phyloP scores from a whole-genome alignment of 53 echinoderm and acorn worm genomes.

The Holothuria leucospilota region DNA sequence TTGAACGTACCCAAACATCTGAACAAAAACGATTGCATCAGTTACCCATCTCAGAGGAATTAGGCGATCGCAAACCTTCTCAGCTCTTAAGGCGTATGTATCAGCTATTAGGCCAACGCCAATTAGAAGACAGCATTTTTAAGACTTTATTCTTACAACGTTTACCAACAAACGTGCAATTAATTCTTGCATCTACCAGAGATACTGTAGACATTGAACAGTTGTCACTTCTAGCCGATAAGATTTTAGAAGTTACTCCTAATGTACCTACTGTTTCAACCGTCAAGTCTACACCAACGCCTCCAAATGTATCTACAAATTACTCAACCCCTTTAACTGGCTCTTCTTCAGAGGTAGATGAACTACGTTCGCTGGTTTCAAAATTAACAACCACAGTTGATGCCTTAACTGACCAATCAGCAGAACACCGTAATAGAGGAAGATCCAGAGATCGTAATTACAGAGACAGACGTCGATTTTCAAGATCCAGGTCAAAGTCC shows the following conservation, averaged over 20 bases:
- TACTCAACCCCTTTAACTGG: background rate
- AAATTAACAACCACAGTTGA: background rate
- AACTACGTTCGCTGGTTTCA: background rate
- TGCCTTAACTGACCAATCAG: background rate
- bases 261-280: background rate
- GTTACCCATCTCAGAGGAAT: background rate
- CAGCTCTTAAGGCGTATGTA: constrained; percentile 1
- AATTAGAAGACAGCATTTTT: constrained; percentile 7
- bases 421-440: too few relatives aligned
- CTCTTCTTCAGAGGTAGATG: background rate
- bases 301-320: background rate
- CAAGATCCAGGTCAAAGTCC: background rate
- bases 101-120: background rate
- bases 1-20: background rate
- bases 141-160: constrained; percentile 18
- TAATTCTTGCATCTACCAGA: constrained; percentile 26
- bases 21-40: background rate
- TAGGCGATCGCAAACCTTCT: background rate
- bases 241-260: constrained; percentile 29
- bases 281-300: background rate
- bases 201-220: constrained; percentile 22
- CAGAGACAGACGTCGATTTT: background rate
- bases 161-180: background rate
- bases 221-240: constrained; percentile 37
- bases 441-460: too few relatives aligned